These are phyloP conservation scores for Dolichotis patagonum DNA, from an alignment of 2,113 vertebrate genomes.

Conservation along the genomic window DNA sequence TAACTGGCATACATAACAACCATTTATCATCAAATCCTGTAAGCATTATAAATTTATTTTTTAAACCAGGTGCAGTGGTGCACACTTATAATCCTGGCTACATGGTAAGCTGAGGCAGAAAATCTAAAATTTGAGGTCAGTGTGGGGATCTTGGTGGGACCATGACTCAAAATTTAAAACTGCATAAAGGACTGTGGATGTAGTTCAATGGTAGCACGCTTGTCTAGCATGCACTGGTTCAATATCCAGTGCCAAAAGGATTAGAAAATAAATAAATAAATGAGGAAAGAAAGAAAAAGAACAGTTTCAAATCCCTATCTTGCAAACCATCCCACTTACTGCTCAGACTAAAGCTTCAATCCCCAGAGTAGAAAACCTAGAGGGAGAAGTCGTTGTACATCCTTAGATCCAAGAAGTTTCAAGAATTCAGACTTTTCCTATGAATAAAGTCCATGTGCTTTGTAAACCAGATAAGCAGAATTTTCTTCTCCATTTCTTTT, in stretches of 20 bases:
- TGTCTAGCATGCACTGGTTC: background rate
- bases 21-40: conserved; percentile 22
- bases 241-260: background rate
- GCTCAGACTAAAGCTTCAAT: background rate
- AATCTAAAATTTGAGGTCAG: background rate
- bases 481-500: conserved; percentile 45
- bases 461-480: conserved; percentile 24
- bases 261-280: background rate
- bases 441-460: conserved; percentile 50
- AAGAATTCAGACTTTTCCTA: conserved; percentile 49
- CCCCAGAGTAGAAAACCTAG: background rate
- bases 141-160: background rate
- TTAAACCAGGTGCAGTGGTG: background rate
- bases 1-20: conserved; percentile 25
- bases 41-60: conserved; percentile 35
- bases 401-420: conserved; percentile 28
- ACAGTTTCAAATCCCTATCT: background rate
- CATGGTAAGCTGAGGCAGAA: background rate
- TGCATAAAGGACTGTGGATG: background rate
- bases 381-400: conserved; percentile 9
- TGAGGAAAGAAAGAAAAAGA: background rate
- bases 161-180: conserved; percentile 36
- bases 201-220: background rate
- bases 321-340: conserved; percentile 23
- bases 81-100: background rate